phyloP scores from a whole-genome alignment of 1,140 invertebrate genomes.

The Drosophila mojavensis region DNA sequence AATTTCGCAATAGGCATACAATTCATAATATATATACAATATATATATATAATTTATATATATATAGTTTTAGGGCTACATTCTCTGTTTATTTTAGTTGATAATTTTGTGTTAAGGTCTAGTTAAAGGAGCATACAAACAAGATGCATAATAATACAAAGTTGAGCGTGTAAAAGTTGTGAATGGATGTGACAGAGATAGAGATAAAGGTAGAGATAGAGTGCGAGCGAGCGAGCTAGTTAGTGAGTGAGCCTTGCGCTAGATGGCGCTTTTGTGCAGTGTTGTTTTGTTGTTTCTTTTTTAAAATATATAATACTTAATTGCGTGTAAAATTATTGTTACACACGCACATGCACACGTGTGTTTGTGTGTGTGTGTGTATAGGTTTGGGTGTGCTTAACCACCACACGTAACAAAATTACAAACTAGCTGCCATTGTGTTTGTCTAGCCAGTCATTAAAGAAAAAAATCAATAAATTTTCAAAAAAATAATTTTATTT shows the following conservation, averaged over 20 bases:
- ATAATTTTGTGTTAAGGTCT: conserved; percentile 30
- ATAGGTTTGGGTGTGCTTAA: conserved; percentile 12
- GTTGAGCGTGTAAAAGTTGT: conserved; percentile 30
- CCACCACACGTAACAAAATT: neutral
- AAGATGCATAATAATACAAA: conserved; percentile 10
- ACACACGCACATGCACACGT: conserved; percentile 17
- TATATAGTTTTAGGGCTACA: conserved; percentile 26
- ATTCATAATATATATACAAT: conserved; percentile 1
- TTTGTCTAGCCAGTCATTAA: neutral
- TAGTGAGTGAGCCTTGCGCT: neutral
- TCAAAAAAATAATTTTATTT: too few relatives aligned
- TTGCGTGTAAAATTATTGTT: neutral
- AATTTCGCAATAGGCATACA: conserved; percentile 13
- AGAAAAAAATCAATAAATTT: too few relatives aligned
- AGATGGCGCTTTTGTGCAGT: conserved; percentile 30
- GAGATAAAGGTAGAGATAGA: conserved; percentile 5
- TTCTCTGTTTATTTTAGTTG: conserved; percentile 45
- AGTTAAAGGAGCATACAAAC: conserved; percentile 29
- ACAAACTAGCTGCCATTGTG: neutral
- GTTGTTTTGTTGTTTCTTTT: conserved; percentile 45
- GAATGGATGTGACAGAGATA: conserved; percentile 23
- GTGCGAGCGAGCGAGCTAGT: neutral
- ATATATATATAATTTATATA: too few relatives aligned
- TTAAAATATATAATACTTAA: neutral
- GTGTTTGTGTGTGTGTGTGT: conserved; percentile 19